Conservation (phyloP, 2,797 vertebrate genomes). For the Helicolenus hilgendorfi region DNA sequence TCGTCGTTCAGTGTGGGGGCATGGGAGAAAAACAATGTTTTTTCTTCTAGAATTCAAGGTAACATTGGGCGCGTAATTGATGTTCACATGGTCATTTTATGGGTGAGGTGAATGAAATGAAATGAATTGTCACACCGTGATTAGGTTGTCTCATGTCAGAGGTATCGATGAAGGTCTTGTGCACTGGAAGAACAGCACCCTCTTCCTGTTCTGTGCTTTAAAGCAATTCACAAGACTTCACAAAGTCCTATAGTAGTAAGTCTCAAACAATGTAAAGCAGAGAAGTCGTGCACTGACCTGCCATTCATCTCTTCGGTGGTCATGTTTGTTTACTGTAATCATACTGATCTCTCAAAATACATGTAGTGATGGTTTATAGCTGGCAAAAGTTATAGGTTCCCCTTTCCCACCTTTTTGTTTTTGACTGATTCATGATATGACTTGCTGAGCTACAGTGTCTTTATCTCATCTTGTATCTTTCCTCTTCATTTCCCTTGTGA, state of each 20-base stretch:
- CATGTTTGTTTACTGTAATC: neutral
- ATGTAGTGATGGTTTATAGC: neutral
- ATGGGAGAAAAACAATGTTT: neutral
- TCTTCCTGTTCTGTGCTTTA: neutral
- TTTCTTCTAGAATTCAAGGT: neutral
- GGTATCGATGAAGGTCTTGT: neutral
- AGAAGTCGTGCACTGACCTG: neutral
- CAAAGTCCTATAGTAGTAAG: neutral
- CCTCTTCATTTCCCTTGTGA: conserved; percentile 90
- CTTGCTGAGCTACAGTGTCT: neutral
- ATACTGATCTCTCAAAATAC: neutral
- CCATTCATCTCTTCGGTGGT: neutral
- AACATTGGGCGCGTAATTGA: neutral
- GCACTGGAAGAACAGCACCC: neutral
- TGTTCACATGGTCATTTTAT: neutral
- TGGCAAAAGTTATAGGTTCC: neutral
- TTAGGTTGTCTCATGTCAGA: neutral
- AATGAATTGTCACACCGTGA: neutral
- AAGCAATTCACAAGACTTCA: neutral
- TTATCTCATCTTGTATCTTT: neutral
- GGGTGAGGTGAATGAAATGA: neutral
- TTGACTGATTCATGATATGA: neutral
- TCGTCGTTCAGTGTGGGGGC: neutral
- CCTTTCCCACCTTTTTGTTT: neutral
- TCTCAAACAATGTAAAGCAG: neutral